Conservation (phyloP, 2,797 vertebrate genomes). For the Sebastes matsubarae region DNA sequence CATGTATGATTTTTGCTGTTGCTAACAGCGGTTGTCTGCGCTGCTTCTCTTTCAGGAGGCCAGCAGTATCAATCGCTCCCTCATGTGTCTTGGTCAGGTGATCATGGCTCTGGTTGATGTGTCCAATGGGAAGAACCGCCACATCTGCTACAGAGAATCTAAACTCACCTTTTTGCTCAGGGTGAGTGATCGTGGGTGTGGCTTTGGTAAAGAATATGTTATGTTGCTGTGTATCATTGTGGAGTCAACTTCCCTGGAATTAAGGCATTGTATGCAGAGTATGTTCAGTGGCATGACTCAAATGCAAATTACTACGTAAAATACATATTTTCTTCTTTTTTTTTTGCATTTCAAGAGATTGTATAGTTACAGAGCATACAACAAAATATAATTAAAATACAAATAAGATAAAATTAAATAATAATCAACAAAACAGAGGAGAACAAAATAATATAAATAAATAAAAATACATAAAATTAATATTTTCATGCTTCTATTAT, state of each 20-base stretch:
- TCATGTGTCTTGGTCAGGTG: slow-evolving; percentile 95
- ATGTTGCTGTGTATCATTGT: neutral
- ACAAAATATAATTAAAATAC: no score
- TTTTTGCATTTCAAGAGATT: no score
- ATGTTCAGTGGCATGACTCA: neutral
- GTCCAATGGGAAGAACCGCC: slow-evolving; percentile 92
- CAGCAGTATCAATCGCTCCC: slow-evolving; percentile 94
- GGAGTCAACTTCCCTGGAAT: neutral
- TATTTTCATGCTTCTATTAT: neutral
- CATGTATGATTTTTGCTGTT: neutral
- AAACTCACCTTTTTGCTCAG: slow-evolving; percentile 95
- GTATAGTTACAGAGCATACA: no score
- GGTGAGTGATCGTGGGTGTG: slow-evolving; percentile 70
- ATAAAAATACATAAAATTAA: neutral
- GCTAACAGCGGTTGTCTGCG: slow-evolving; percentile 1
- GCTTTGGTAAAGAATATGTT: neutral
- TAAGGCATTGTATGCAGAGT: neutral
- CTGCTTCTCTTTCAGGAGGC: slow-evolving; percentile 85
- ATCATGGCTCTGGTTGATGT: slow-evolving; percentile 96
- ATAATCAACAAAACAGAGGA: neutral
- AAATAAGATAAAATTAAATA: neutral
- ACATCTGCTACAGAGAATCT: slow-evolving; percentile 95
- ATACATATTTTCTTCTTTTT: no score
- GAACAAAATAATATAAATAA: neutral
- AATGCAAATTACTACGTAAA: neutral